Evolutionary conservation across 2,113 vertebrate genomes (phyloP).

Genomic region (Hemicordylus capensis): DNA sequence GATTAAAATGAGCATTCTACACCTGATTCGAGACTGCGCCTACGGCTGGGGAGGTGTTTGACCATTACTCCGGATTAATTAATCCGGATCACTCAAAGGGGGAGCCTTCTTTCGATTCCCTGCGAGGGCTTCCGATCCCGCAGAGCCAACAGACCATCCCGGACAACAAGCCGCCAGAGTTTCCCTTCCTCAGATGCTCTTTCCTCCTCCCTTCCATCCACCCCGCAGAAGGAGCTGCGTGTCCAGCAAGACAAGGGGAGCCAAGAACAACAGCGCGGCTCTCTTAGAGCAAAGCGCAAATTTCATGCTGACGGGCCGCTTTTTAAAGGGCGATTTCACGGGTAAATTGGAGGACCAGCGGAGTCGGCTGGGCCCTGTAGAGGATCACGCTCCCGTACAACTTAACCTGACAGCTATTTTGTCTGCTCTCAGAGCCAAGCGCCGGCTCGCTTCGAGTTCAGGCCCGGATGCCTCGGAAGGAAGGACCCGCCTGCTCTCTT

Average conservation of each 20-base stretch:
- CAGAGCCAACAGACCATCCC: not conserved
- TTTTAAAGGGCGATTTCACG: accelerated
- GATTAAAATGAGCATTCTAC: too few species aligned
- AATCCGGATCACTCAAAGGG: not conserved
- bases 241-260: not conserved
- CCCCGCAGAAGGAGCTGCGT: not conserved
- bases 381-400: too few species aligned
- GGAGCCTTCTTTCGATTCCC: not conserved
- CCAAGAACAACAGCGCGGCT: not conserved
- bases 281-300: not conserved
- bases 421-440: not conserved
- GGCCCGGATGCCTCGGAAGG: not conserved
- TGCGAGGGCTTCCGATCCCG: not conserved
- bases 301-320: accelerated
- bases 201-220: too few species aligned
- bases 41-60: too few species aligned
- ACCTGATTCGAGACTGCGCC: too few species aligned
- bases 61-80: not conserved
- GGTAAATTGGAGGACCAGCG: accelerated
- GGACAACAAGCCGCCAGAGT: too few species aligned
- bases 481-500: not conserved
- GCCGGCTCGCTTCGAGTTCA: not conserved
- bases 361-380: not conserved
- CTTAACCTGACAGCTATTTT: too few species aligned
- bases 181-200: not conserved